These are phyloP conservation scores for Megaceryle alcyon DNA, from an alignment of 2,797 vertebrate genomes.

Conservation along the genomic window DNA sequence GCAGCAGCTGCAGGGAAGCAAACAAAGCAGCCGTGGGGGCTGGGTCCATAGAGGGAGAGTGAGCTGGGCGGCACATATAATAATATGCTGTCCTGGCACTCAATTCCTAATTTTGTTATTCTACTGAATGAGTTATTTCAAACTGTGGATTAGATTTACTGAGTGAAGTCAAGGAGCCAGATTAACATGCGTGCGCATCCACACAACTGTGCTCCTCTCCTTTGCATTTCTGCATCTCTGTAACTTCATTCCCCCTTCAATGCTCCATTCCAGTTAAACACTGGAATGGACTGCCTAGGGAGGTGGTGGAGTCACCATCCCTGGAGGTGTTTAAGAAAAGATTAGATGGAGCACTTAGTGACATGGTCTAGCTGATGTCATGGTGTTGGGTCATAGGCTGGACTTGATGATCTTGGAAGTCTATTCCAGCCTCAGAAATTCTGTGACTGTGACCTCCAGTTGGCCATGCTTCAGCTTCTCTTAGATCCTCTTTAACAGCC, in stretches of 20 bases:
- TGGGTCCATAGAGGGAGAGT: not conserved
- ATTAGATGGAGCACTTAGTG: too few species aligned
- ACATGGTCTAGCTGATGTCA: too few species aligned
- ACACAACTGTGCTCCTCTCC: not conserved
- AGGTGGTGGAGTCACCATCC: too few species aligned
- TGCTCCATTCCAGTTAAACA: not conserved
- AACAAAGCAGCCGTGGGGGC: conserved; percentile 23
- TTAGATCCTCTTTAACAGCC: not conserved
- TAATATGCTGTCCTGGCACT: conserved; percentile 6
- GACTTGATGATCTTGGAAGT: too few species aligned
- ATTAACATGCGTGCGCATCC: rapidly evolving
- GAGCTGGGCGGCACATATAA: not conserved
- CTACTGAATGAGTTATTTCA: conserved; percentile 55
- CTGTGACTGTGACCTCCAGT: not conserved
- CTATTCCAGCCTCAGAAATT: too few species aligned
- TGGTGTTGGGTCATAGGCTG: too few species aligned
- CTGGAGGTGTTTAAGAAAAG: too few species aligned
- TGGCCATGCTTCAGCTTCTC: not conserved
- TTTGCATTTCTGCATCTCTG: not conserved
- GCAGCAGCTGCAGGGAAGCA: conserved; percentile 59
- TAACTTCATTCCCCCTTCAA: not conserved
- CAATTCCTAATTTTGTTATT: conserved; percentile 47
- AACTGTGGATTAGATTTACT: conserved; percentile 45
- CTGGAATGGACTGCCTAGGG: too few species aligned
- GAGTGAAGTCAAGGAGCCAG: not conserved